Evolutionary conservation across 1,140 invertebrate species (phyloP), one percentile per base, ranked within the genome.

Genomic region (Dendrolimus kikuchii): DNA sequence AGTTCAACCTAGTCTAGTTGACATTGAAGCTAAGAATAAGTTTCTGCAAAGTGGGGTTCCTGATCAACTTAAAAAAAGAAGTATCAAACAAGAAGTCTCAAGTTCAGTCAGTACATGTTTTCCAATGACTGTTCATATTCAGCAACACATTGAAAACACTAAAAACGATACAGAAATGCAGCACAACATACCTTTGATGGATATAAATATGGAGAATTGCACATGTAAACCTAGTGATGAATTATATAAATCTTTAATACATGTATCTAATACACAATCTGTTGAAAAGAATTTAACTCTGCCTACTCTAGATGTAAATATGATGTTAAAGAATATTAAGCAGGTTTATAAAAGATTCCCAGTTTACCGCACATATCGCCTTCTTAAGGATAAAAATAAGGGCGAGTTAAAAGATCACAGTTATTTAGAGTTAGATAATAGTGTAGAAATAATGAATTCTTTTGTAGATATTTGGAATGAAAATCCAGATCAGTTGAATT

Each of bases 41-140:
- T 92, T 92, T 74, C 70, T 92, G 4, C 75, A 89, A 9, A 91
- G 90, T 57, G 90, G 89, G 5, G 83, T 91, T 4, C 90, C 90
- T 4, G 88, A 89, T 45, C 82, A 87, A 58, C 72, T 91, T 40
- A 88, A 87, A 42, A 89, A 89, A 66, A 79, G 80, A 46, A 75
- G 81, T 40, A 74, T 72, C 43, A 81, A 87, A 57, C 81, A 88
- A 50, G 77, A 83, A 9, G 74, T 62, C 55, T 75, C 60, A 57
- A 63, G 64, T 58, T 60, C 62, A 57, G 66, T 60, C 58, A 72
- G 67, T 45, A 81, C 88, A 60, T 58, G 75, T 38, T 92, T 91
- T 80, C 84, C 86, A 8, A 57, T 64, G 55, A 79, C 90, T 40
- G 81, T 88, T 41, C 91, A 92, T 66, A 66, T 91, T 6, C 86